phyloP scores from a whole-genome alignment of 2,113 vertebrate genomes.

The Oceanodroma tethys region DNA sequence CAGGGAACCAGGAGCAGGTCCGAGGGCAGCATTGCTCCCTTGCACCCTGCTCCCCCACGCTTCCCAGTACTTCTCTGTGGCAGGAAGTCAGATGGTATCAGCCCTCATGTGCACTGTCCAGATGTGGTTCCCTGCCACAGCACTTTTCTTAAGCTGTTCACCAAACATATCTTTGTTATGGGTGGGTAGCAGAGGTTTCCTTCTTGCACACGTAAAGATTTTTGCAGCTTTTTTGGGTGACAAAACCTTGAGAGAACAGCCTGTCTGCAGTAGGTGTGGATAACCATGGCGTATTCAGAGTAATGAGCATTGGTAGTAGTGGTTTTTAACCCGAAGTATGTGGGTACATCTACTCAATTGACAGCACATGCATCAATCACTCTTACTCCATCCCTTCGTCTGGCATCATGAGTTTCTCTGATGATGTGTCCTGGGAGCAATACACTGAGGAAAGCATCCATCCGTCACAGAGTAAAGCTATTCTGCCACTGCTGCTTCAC shows the following conservation, averaged over 20 bases:
- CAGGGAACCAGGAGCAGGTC: not conserved
- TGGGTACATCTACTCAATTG: not conserved
- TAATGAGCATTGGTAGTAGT: rapidly evolving
- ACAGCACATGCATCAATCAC: not conserved
- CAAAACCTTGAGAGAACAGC: not conserved
- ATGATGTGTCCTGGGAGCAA: not conserved
- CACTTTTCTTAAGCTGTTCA: not conserved
- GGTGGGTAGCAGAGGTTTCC: not conserved
- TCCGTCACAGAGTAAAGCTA: not conserved
- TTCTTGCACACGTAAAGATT: not conserved
- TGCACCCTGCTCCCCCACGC: not conserved
- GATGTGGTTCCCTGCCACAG: not conserved
- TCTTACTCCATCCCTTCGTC: not conserved
- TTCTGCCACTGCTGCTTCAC: not conserved
- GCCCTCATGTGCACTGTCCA: not conserved
- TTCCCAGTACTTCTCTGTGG: not conserved
- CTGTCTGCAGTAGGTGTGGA: not conserved
- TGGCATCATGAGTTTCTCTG: not conserved
- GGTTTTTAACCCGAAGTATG: not conserved
- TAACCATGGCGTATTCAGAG: not conserved
- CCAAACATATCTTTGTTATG: not conserved
- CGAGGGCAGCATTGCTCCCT: not conserved
- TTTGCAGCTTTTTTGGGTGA: not conserved
- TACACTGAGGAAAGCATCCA: not conserved
- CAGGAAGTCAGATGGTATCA: not conserved